Percentiles rank a stretch among this genome's conserved stretches.
Conservation (phyloP, 2,113 vertebrate species). For the Cololabis saira region DNA sequence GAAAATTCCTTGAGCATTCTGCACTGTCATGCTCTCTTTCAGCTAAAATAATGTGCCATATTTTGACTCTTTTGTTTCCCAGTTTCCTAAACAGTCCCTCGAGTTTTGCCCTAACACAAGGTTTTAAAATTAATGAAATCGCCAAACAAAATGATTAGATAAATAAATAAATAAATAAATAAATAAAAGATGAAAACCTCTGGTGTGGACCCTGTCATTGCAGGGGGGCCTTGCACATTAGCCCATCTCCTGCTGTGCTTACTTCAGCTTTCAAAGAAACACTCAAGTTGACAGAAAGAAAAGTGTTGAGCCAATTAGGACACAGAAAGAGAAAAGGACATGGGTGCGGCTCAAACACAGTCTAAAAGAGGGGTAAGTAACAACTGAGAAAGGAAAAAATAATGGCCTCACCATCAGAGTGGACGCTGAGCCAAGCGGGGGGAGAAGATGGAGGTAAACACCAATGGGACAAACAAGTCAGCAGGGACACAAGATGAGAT, state of each 20-base stretch:
- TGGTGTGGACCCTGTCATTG: too few species aligned
- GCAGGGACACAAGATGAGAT: conserved; percentile 45
- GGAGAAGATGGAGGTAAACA: conserved; percentile 70
- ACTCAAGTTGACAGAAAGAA: too few species aligned
- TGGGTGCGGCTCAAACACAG: too few species aligned
- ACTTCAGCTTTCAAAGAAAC: too few species aligned
- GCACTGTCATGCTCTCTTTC: conserved; percentile 14
- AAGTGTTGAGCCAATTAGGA: too few species aligned
- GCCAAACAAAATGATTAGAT: too few species aligned
- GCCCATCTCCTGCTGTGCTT: too few species aligned
- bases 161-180: conserved; percentile 54
- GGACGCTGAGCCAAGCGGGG: conserved; percentile 63
- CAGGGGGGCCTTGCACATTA: too few species aligned
- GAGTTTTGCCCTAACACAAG: neutral
- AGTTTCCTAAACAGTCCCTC: neutral
- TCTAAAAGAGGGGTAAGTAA: neutral
- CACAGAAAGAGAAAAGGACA: too few species aligned
- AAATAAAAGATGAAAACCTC: conserved; percentile 44
- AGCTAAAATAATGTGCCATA: conserved; percentile 22
- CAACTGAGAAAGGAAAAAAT: conserved; percentile 66
- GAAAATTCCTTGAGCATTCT: conserved; percentile 45
- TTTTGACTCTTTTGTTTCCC: conserved; percentile 3
- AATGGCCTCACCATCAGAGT: conserved; percentile 72
- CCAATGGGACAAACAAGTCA: conserved; percentile 77
- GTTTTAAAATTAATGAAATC: too few species aligned